Evolutionary conservation across 2,797 vertebrate genomes (phyloP), one percentile per base, ranked within the genome.

Genomic region (Lagocephalus sceleratus): DNA sequence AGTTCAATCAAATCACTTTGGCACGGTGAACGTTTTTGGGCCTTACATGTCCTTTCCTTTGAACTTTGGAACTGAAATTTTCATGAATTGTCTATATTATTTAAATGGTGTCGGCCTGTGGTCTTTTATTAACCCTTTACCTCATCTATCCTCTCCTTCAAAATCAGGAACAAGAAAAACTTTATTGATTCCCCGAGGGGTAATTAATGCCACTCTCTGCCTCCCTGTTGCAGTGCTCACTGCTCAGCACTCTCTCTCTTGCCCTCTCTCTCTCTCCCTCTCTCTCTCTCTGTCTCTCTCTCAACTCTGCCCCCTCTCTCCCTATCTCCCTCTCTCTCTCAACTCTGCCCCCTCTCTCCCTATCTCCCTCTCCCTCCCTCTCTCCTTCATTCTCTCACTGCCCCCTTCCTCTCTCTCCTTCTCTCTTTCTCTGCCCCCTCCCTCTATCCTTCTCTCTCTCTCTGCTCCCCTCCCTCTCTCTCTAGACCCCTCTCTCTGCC

Each of bases 191-290:
- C 12, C 32, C 3, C 3, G 3, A 35, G 32, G 32, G 12, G 12
- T 35, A 14, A 35, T 35, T 35, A 35, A 12, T 35, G 2, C 10
- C 54, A 57, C 15, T 44, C 48, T 64, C 46, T 65, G 35, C 65
- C 26, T 60, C 14, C 39, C 58, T 45, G 60, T 40, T 39, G 61
- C 35, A 51, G 10, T 71, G 51, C 62, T 57, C 47, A 60, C 63
- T 63, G 45, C 68, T 83, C 73, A 72, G 76, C 76, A 76, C 69
- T 82, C 29, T 32, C 9, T 6, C 17, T 41, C 40, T n/a, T 5
- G 1, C 39, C 5, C 4, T n/a, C 39, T 40, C 39, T 5, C 2
- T 40, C 39, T n/a, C 5, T n/a, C 8, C 10, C 5, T 41, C 40
- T 19, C 7, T 9, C n/a, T 41, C 6, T 41, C 40, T 41, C 15